phyloP scores from a whole-genome alignment of 2,797 vertebrate species.

The Lepidocolaptes lacrymiger region DNA sequence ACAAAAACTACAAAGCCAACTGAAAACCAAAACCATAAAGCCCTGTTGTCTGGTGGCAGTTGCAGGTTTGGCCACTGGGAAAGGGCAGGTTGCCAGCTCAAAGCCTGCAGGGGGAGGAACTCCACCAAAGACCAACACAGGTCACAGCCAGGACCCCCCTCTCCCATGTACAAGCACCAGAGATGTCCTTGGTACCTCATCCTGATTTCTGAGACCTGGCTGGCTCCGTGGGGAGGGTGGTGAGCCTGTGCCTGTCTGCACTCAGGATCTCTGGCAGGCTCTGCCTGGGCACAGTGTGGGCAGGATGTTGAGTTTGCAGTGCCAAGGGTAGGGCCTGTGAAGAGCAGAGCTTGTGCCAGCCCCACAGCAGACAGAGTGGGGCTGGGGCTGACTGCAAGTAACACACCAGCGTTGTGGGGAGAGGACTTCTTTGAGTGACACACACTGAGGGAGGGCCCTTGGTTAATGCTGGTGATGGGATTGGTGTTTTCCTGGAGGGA shows the following conservation, averaged over 20 bases:
- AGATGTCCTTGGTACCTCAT: background rate
- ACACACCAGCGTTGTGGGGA: background rate
- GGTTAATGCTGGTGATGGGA: background rate
- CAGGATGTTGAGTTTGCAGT: background rate
- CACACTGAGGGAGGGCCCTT: background rate
- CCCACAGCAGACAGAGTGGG: background rate
- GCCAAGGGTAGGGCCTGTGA: background rate
- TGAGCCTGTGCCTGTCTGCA: fast-evolving
- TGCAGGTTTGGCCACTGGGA: background rate
- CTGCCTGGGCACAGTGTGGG: background rate
- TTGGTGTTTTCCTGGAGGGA: background rate
- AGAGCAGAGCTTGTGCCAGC: background rate
- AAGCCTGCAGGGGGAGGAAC: background rate
- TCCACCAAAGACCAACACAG: background rate
- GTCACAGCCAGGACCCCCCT: background rate
- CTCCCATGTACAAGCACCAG: fast-evolving
- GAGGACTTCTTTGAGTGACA: background rate
- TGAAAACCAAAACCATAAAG: background rate
- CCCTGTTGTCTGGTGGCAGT: background rate
- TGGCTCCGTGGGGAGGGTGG: background rate
- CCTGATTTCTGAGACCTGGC: background rate
- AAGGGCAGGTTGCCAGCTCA: background rate
- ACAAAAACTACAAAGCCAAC: background rate
- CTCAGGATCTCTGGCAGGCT: background rate
- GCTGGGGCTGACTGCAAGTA: background rate